Percentiles rank a stretch among this genome's conserved stretches.
These are phyloP conservation scores for Sinocyclocheilus anophthalmus DNA, from an alignment of 2,113 vertebrate genomes.

Conservation along the genomic window DNA sequence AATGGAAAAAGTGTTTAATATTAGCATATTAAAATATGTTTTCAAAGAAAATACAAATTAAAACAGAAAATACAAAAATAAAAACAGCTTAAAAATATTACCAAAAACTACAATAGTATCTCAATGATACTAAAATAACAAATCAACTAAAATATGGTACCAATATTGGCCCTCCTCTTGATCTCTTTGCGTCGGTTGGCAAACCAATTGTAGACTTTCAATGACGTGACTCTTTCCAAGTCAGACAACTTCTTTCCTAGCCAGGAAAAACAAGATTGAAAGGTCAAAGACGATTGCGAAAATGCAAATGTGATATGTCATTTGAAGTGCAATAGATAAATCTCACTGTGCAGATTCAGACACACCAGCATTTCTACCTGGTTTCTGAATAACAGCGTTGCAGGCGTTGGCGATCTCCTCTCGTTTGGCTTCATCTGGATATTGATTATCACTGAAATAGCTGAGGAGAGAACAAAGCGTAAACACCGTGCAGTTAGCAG, in stretches of 20 bases:
- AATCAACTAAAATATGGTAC: slow-evolving; percentile 80
- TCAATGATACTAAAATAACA: too few relatives aligned
- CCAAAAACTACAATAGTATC: too few relatives aligned
- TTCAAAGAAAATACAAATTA: too few relatives aligned
- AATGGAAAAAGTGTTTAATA: too few relatives aligned
- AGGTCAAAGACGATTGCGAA: neutral
- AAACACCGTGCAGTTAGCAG: neutral
- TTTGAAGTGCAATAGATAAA: neutral
- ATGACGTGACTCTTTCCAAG: slow-evolving; percentile 94
- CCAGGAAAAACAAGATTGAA: neutral
- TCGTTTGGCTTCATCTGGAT: slow-evolving; percentile 97
- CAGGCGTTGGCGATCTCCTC: slow-evolving; percentile 99
- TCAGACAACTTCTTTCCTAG: slow-evolving; percentile 96
- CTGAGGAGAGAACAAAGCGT: slow-evolving; percentile 68
- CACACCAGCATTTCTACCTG: slow-evolving; percentile 76
- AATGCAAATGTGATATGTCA: neutral
- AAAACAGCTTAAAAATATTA: too few relatives aligned
- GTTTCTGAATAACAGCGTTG: slow-evolving; percentile 98
- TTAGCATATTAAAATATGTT: too few relatives aligned
- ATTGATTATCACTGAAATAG: slow-evolving; percentile 99
- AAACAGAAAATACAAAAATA: too few relatives aligned
- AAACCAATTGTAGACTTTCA: slow-evolving; percentile 99
- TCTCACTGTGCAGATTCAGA: neutral
- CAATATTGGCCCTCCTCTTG: slow-evolving; percentile 98
- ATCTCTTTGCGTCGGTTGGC: slow-evolving; percentile 98